Evolutionary conservation across 2,797 vertebrate genomes (phyloP).

Genomic region (Enteromius paludinosus): DNA sequence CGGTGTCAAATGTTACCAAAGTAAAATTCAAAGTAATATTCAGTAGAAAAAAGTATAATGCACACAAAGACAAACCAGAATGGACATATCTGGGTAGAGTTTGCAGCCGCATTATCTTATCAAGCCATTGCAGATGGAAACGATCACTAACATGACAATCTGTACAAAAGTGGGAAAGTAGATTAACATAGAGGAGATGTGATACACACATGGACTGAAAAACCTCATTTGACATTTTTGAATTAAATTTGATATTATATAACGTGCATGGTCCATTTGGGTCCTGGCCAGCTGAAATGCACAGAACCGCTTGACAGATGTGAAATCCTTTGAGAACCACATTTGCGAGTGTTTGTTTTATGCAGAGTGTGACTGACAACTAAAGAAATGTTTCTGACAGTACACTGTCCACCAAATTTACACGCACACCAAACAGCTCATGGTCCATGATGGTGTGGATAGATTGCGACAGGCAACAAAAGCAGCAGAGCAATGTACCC

Average conservation of each 20-base stretch:
- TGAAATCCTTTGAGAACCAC: slow-evolving; percentile 45
- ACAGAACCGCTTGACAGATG: slow-evolving; percentile 47
- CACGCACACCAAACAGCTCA: slow-evolving; percentile 53
- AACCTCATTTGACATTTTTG: slow-evolving; percentile 23
- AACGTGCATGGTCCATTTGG: slow-evolving; percentile 20
- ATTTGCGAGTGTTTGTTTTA: slow-evolving; percentile 46
- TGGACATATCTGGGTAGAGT: neutral
- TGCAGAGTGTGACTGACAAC: slow-evolving; percentile 60
- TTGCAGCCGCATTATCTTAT: neutral
- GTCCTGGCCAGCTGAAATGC: slow-evolving; percentile 11
- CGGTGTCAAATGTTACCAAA: neutral
- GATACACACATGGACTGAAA: slow-evolving; percentile 8
- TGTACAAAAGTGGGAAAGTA: neutral
- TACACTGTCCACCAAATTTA: slow-evolving; percentile 61
- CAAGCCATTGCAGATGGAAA: neutral
- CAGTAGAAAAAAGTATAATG: neutral
- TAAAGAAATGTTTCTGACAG: slow-evolving; percentile 64
- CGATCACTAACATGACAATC: slow-evolving; percentile 5
- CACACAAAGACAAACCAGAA: neutral
- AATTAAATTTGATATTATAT: slow-evolving; percentile 9
- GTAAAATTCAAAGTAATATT: neutral
- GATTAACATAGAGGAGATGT: neutral
- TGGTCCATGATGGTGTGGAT: slow-evolving; percentile 52
- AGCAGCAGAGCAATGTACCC: slow-evolving; percentile 14
- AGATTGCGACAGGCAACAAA: slow-evolving; percentile 56